Percentiles rank a stretch among this genome's conserved stretches.
Conservation (phyloP, 2,888 invertebrate species). For the Conops quadrifasciatus region DNA sequence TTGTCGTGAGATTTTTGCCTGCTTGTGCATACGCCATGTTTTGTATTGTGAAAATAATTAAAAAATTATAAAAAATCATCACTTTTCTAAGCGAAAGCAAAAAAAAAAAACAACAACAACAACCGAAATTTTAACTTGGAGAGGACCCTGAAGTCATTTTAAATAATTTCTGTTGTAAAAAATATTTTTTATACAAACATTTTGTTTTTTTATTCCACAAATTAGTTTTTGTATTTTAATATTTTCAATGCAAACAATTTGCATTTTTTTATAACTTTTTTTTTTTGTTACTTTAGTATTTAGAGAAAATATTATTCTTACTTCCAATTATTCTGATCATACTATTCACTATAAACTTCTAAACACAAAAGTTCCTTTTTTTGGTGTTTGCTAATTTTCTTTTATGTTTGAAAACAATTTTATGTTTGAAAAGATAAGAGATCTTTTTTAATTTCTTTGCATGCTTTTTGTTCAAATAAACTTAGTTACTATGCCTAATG, state of each 20-base stretch:
- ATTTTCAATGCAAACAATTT: background rate
- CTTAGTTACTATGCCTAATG: no score
- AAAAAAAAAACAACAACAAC: constrained; percentile 35
- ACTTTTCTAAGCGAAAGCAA: constrained; percentile 24
- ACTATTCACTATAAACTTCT: background rate
- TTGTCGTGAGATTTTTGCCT: constrained; percentile 36
- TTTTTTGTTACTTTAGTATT: no score
- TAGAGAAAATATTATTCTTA: background rate
- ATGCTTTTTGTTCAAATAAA: no score
- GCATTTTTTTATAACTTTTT: no score
- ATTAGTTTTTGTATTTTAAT: background rate
- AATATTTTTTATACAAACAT: background rate
- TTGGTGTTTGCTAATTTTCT: no score
- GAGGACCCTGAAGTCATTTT: constrained; percentile 42
- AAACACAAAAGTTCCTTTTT: no score
- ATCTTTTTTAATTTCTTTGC: no score
- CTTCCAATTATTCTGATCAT: background rate
- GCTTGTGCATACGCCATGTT: constrained; percentile 37
- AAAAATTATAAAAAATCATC: constrained; percentile 39
- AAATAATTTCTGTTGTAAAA: constrained; percentile 38
- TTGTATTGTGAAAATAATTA: constrained; percentile 17
- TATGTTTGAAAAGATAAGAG: no score
- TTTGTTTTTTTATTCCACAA: background rate
- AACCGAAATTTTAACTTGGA: constrained; percentile 41
- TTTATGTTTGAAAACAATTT: no score